A percentile compares a stretch with the other conserved stretches of the same genome.
Conservation (phyloP, 2,113 vertebrate species). For the Microtus ochrogaster region DNA sequence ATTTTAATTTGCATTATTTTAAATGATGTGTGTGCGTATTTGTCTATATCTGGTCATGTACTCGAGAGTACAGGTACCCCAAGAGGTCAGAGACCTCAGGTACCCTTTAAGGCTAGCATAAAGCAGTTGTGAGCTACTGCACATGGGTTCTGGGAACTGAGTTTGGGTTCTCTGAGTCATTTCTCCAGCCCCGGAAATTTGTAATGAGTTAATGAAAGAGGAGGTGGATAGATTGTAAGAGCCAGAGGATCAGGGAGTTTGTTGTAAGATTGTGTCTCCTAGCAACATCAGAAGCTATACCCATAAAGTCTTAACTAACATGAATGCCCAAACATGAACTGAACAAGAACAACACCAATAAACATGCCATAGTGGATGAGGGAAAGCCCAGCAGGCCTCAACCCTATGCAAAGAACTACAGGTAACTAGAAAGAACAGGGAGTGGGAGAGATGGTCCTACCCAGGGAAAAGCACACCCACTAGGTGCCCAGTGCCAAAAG, state of each 20-base stretch:
- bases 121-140: neutral
- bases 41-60: neutral
- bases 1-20: neutral
- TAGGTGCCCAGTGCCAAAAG: neutral
- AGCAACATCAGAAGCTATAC: neutral
- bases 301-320: neutral
- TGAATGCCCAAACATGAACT: neutral
- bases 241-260: neutral
- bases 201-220: neutral
- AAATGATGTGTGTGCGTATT: too few species aligned
- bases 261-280: constrained; percentile 11
- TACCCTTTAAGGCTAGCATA: neutral
- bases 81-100: too few species aligned
- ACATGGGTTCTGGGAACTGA: neutral
- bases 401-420: neutral
- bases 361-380: neutral
- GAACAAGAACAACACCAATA: neutral
- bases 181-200: neutral
- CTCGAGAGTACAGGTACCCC: neutral
- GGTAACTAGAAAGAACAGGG: neutral
- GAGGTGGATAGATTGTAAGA: neutral
- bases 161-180: neutral
- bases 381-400: neutral
- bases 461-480: neutral
- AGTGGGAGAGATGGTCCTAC: neutral